Base-by-base conservation (phyloP, 2,888 invertebrate species). In the Troides aeacus region DNA sequence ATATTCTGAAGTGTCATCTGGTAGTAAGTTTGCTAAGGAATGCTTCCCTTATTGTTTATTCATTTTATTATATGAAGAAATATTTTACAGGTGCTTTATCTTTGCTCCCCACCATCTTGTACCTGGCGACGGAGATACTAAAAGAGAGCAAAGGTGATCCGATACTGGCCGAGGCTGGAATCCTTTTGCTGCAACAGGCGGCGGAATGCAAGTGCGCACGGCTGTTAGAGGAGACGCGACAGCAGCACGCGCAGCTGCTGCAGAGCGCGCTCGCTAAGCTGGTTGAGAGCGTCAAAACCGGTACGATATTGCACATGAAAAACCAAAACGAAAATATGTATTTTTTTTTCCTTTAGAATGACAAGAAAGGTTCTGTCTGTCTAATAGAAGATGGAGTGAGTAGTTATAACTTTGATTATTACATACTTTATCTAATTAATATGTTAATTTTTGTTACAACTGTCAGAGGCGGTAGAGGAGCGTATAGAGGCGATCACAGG, bases 51-150 rank as follows among this genome's bases (percentile, higher is more conserved):
- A 15, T 15, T 15, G 4, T 12, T 46, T 12, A 3, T 46, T 12
- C 15, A 3, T 17, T 10, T 46, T 46, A 46, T 12, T 46, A 12
- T 46, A 46, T 46, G 46, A 12, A 46, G 15, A 46, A 46, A 46
- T 46, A 46, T 12, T 46, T 46, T 46, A 46, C 83, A 95, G 97
- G 98, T 23, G 97, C 97, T 0, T 85, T 98, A 18, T 95, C 97
- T 15, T 96, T 99, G 73, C 93, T 99, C 70, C 99, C 99, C 5
- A 97, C 99, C 0, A 94, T 99, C 70, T 93, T 99, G n/a, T 98
- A 97, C 88, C 93, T 99, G 70, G 95, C 96, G 1, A 97, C 97
- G 8, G 97, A 98, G 69, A 96, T 99, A 46, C 94, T 99, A 56
- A 95, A 96, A 76, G 98, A 98, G 91, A 95, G 97, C 70, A 95